phyloP scores from a whole-genome alignment of 2,888 invertebrate genomes.

The Coleophora deauratella region DNA sequence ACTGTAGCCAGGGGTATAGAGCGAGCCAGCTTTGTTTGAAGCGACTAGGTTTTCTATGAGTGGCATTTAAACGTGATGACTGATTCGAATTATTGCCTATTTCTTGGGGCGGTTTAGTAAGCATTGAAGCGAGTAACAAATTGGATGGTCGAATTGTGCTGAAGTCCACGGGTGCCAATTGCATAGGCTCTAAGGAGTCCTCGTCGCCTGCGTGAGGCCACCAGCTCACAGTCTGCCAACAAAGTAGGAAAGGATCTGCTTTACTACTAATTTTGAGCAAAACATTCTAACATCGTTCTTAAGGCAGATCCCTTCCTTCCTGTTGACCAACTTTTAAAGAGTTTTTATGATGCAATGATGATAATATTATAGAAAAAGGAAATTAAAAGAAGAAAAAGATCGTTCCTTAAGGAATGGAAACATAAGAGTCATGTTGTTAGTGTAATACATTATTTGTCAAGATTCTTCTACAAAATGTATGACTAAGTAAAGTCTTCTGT shows the following conservation, averaged over 20 bases:
- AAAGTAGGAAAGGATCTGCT: constrained; percentile 78
- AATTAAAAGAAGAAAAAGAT: constrained; percentile 49
- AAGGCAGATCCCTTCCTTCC: constrained; percentile 70
- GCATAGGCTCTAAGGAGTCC: constrained; percentile 22
- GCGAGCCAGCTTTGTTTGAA: constrained; percentile 81
- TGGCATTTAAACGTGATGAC: constrained; percentile 21
- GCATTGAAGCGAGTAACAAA: constrained; percentile 33
- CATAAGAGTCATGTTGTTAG: constrained; percentile 4
- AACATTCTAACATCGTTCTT: constrained; percentile 13
- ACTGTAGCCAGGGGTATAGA: constrained; percentile 81
- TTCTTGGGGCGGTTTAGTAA: constrained; percentile 41
- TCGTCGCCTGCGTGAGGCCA: constrained; percentile 19
- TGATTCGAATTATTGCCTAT: constrained; percentile 27
- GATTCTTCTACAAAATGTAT: too few relatives aligned
- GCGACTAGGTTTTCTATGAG: constrained; percentile 74
- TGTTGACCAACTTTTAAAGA: constrained; percentile 24
- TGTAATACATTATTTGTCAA: too few relatives aligned
- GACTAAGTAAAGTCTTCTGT: too few relatives aligned
- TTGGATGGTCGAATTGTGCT: constrained; percentile 25
- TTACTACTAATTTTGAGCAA: constrained; percentile 27
- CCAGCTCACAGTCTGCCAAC: constrained; percentile 72
- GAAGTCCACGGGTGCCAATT: constrained; percentile 29
- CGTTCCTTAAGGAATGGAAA: constrained; percentile 25
- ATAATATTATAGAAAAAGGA: constrained; percentile 1
- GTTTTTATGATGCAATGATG: background rate